Conservation (phyloP, 92 coral and sea anemone species). For the Heteractis magnifica region DNA sequence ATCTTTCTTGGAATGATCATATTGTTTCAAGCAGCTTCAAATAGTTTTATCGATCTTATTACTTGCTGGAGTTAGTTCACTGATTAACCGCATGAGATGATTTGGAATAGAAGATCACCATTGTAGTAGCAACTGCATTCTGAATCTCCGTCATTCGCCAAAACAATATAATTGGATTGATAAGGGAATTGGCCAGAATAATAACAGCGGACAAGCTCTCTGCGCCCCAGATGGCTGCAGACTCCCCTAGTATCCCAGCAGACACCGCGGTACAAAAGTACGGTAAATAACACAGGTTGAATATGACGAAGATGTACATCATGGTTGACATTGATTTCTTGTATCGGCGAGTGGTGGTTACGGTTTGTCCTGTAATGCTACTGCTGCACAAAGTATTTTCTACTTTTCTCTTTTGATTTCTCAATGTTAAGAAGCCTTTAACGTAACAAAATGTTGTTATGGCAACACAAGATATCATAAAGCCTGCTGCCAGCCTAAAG, state of each 20-base stretch:
- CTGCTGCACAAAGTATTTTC: not conserved
- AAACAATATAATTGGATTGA: constrained; percentile 24
- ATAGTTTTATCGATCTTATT: no score
- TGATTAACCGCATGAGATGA: no score
- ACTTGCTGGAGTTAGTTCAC: no score
- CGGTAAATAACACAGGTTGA: constrained; percentile 24
- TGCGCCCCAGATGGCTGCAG: constrained; percentile 32
- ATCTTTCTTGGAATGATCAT: no score
- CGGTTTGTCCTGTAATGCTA: not conserved
- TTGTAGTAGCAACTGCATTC: not conserved
- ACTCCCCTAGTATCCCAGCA: constrained; percentile 25
- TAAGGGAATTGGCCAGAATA: not conserved
- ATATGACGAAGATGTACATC: constrained; percentile 17
- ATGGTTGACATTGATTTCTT: constrained; percentile 23
- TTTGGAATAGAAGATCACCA: not conserved
- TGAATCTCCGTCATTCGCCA: constrained; percentile 30
- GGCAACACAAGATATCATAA: not conserved
- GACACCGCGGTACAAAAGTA: constrained; percentile 4
- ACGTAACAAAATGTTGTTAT: constrained; percentile 18
- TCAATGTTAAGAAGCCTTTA: not conserved
- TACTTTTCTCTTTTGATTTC: not conserved
- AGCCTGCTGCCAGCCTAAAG: not conserved
- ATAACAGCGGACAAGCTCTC: constrained; percentile 19
- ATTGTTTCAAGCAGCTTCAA: no score
- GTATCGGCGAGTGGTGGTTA: not conserved